Percentiles rank a stretch among this genome's conserved stretches.
Conservation (phyloP, 2,888 invertebrate genomes). For the Synergus laeviventris region DNA sequence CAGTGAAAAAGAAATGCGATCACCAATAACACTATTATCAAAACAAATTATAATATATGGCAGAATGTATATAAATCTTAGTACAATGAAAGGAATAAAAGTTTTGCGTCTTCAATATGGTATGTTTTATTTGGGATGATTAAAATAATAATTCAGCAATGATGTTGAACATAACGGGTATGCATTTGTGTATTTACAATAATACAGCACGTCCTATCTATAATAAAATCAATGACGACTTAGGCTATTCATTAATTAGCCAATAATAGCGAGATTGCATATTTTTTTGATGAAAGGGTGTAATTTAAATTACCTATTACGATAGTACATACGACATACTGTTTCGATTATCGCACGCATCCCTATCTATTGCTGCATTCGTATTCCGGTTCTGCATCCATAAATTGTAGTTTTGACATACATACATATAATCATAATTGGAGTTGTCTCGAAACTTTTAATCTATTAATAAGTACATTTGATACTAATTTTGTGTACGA, state of each 20-base stretch:
- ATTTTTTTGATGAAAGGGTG: not conserved
- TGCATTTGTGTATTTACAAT: constrained; percentile 7
- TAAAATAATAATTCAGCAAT: not conserved
- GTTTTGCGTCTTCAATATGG: no score
- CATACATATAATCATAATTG: no score
- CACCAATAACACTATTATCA: not conserved
- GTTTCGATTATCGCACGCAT: not conserved
- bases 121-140: no score
- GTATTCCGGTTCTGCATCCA: no score
- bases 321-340: not conserved
- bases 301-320: not conserved
- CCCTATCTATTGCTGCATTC: no score
- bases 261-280: not conserved
- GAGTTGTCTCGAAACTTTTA: no score
- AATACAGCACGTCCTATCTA: not conserved
- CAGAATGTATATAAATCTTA: not conserved
- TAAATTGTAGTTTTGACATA: no score
- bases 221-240: not conserved
- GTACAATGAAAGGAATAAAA: no score
- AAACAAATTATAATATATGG: not conserved
- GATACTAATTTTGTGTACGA: no score
- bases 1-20: not conserved
- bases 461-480: no score
- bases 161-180: not conserved
- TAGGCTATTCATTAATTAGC: not conserved